Evolutionary conservation across 2,888 invertebrate species (phyloP), one percentile per base, ranked within the genome.

Genomic region (Aproaerema taeniolella): DNA sequence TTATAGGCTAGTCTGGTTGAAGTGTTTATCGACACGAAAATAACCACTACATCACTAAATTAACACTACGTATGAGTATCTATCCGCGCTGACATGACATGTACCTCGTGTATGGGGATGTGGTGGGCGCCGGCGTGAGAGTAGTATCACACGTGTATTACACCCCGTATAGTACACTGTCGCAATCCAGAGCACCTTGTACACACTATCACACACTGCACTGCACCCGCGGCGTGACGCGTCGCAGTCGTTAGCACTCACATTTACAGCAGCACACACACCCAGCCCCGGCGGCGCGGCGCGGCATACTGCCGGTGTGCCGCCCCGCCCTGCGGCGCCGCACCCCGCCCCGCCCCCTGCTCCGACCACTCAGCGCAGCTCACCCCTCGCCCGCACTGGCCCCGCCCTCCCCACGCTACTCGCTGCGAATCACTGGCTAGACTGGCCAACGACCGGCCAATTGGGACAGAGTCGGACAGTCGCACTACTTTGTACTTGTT

Each of bases 171-270:
- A n/a, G n/a, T n/a, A 20, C 26, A 26, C 26, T 26, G n/a, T 9
- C 5, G n/a, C 2, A 5, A 61, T 8, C 70, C 58, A 1, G 72
- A 67, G 29, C 63, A 55, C 15, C 57, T 61, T 35, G 67, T 68
- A 8, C 77, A 67, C 54, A 75, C 72, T 2, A 63, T 45, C 16
- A 67, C 49, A n/a, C 68, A 55, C 5, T 67, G 9, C 47, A 51
- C 42, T 74, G 70, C 3, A 77, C 53, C 2, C 75, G 58, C 7
- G 73, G 75, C 0, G 66, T 59, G 45, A 75, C 32, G 42, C 6
- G 71, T 61, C 3, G 58, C 52, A 2, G 54, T 42, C 1, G 72
- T 56, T 29, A 67, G 55, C 9, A 68, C 71, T 12, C 63, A 78
- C 76, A 46, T 73, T 52, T 2, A 58, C 58, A 34, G 50, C 44